Evolutionary conservation across 2,888 invertebrate genomes (phyloP).

Genomic region (Volucella inanis): DNA sequence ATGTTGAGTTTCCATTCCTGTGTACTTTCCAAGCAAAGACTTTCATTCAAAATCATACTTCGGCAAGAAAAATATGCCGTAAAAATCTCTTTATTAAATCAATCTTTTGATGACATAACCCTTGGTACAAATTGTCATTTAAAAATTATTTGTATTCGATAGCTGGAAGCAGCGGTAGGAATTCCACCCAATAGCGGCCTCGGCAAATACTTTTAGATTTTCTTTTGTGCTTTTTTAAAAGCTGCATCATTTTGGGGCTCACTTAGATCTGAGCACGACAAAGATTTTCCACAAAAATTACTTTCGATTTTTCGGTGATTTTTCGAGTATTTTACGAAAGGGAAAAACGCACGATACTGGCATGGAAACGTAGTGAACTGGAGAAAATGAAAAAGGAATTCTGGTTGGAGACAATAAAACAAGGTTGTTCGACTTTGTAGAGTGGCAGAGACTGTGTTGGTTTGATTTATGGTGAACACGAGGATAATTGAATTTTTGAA

Average conservation of each 20-base stretch:
- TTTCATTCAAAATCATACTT: too few species aligned
- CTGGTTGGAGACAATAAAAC: too few species aligned
- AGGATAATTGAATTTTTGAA: constrained; percentile 22
- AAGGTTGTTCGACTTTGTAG: neutral
- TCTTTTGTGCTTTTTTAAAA: constrained; percentile 59
- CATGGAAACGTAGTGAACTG: too few species aligned
- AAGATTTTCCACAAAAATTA: constrained; percentile 13
- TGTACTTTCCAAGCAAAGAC: too few species aligned
- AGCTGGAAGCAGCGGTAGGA: neutral
- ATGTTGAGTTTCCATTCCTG: too few species aligned
- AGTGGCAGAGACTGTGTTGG: neutral
- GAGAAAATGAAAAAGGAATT: too few species aligned
- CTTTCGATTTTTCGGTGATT: constrained; percentile 11
- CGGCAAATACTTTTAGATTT: constrained; percentile 39
- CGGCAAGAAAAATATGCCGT: too few species aligned
- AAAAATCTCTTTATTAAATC: too few species aligned
- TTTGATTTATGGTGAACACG: constrained; percentile 11
- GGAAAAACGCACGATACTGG: too few species aligned
- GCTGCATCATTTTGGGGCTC: constrained; percentile 68
- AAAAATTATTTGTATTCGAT: too few species aligned
- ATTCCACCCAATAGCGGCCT: constrained; percentile 4
- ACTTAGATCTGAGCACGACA: constrained; percentile 30
- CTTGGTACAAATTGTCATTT: too few species aligned
- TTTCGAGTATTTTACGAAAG: constrained; percentile 10
- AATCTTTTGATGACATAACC: too few species aligned